Base-by-base conservation (phyloP, 2,888 invertebrate species). In the Litoditis marina region DNA sequence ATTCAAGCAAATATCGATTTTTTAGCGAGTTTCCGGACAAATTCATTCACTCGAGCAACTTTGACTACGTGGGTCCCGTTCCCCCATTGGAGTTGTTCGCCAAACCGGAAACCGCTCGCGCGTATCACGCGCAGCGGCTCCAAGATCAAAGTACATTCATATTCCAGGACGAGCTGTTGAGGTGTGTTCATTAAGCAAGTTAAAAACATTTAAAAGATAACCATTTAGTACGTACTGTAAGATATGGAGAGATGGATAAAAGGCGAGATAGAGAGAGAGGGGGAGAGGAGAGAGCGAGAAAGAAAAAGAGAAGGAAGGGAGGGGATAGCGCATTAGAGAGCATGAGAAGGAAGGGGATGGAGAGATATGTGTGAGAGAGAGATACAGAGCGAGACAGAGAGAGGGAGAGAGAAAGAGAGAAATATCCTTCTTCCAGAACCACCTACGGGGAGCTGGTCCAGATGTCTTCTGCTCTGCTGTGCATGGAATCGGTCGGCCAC, bases 361-460 rank as follows among this genome's bases (percentile, higher is more conserved):
- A n/a, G n/a, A n/a, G n/a, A n/a, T n/a, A 47, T 3, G 57, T 27
- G 7, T 22, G 30, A 2, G 25, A 32, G 13, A 31, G 27, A 27
- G 22, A 32, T 22, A 27, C 31, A 4, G 57, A 57, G 25, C 5
- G 11, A 8, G 19, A 47, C 11, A n/a, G 19, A 32, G 49, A 34
- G 27, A 47, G 34, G 22, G 46, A 27, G 19, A 16, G 13, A 49
- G 22, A 16, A 13, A 57, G 28, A 34, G 47, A 1, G 46, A 47
- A 22, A 49, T 16, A 51, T 5, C 16, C 46, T 5, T 25, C 6
- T 8, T 59, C 53, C 31, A 60, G 60, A 16, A 32, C 16, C 22
- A 52, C 52, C n/a, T 60, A 60, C 32, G 16, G 31, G 19, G 52
- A 60, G 22, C 31, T 60, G 28, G 1, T 60, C 1, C 52, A 47